Base-by-base conservation (phyloP, 2,888 invertebrate species). In the Campopleginae sp. region DNA sequence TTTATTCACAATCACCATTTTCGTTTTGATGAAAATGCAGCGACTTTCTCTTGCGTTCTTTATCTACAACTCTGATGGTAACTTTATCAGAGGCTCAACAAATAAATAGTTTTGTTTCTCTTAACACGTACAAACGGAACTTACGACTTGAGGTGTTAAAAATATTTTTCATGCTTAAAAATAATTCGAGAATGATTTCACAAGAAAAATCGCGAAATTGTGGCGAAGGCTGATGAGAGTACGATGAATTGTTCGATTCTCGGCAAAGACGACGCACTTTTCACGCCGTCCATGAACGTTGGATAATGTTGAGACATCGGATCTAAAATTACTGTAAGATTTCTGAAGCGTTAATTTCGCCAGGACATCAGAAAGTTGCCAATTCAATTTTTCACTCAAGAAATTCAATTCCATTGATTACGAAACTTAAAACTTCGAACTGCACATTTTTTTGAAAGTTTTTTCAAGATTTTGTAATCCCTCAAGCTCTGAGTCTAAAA, bases 271-370 rank as follows among this genome's bases (percentile, higher is more conserved):
- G 72, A 66, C 1, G 71, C 58, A 2, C 19, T 48, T 12, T 19
- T 46, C 0, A 51, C 58, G 42, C 72, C 68, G 27, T 61, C 70
- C 61, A 79, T 23, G 42, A 74, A 79, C 31, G 74, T 46, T n/a
- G 78, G 78, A 38, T 83, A 79, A 46, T 58, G 78, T 61, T 80
- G 82, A 58, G 82, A 82, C 75, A 85, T 82, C 85, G 79, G 79
- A 79, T 82, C 82, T 76, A 71, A 33, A 82, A 80, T 75, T 0
- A 82, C 85, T 85, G 51, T 19, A 33, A 17, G 2, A 42, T 23
- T 19, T 10, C 12, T 42, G 17, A 51, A 38, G 4, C 44, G 63
- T 42, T 2, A 7, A 54, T 14, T 23, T 38, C n/a, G 19, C 6
- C 17, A n/a, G 31, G 8, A 31, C 33, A n/a, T 33, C 33, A 7